Percentiles rank a stretch among this genome's conserved stretches.
Conservation (phyloP, 2,888 invertebrate genomes). For the Lasius platythorax region DNA sequence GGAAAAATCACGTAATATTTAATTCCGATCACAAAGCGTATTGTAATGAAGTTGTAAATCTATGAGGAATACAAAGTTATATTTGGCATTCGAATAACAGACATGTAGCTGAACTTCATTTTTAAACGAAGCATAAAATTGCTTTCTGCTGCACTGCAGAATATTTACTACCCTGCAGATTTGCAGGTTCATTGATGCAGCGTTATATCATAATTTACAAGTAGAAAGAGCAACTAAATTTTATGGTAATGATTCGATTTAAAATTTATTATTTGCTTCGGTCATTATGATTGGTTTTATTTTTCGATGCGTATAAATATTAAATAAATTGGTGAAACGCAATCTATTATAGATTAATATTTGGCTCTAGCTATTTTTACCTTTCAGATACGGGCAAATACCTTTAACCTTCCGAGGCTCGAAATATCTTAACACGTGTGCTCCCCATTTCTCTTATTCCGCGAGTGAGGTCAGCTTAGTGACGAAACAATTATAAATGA, state of each 20-base stretch:
- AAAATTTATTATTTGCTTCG: background rate
- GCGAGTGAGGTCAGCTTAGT: background rate
- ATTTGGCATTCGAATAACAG: background rate
- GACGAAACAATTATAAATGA: background rate
- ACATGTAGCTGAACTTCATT: background rate
- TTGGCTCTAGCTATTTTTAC: background rate
- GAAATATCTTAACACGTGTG: conserved; percentile 27
- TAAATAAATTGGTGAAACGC: background rate
- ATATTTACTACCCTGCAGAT: background rate
- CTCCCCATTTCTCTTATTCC: background rate
- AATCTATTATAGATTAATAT: conserved; percentile 20
- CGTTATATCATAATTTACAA: background rate
- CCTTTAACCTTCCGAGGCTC: conserved; percentile 9
- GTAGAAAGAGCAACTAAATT: background rate
- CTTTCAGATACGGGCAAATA: background rate
- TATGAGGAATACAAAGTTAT: background rate
- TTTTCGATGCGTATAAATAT: background rate
- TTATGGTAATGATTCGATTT: background rate
- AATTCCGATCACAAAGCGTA: background rate
- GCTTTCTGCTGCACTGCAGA: background rate
- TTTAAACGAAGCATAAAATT: background rate
- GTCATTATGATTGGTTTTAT: background rate
- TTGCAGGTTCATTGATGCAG: background rate
- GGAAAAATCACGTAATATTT: background rate
- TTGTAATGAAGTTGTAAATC: background rate